A percentile compares a stretch with the other conserved stretches of the same genome.
phyloP scores from a whole-genome alignment of 2,113 vertebrate species.

The Misgurnus anguillicaudatus region DNA sequence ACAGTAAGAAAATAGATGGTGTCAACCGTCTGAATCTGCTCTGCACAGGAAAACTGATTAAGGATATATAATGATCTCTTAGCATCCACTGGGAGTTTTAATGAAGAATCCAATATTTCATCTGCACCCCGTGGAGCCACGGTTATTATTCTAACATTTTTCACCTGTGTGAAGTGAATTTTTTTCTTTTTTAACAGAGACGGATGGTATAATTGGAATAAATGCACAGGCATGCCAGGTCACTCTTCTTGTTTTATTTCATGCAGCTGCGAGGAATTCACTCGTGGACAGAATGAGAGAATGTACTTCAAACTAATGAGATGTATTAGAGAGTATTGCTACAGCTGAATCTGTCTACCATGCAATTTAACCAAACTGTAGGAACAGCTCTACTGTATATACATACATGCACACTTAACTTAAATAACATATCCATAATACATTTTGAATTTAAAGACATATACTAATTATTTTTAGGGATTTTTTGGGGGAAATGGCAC shows the following conservation, averaged over 20 bases:
- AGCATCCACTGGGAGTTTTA: conserved; percentile 42
- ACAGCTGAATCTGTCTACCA: conserved; percentile 11
- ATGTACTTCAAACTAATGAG: conserved; percentile 31
- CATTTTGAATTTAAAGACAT: too few species aligned
- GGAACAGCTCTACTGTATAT: not conserved
- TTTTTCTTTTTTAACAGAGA: conserved; percentile 36
- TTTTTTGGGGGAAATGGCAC: too few species aligned
- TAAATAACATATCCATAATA: not conserved
- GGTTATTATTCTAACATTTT: conserved; percentile 35
- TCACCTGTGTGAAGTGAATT: conserved; percentile 31
- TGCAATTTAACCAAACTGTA: not conserved
- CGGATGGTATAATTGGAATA: conserved; percentile 30
- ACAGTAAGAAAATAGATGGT: conserved; percentile 18
- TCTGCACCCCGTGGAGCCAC: conserved; percentile 17
- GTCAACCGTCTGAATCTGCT: conserved; percentile 30
- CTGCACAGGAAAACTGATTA: conserved; percentile 40
- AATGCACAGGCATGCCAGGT: conserved; percentile 28
- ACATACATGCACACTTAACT: not conserved
- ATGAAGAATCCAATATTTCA: conserved; percentile 40
- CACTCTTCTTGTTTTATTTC: conserved; percentile 21
- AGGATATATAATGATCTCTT: conserved; percentile 44
- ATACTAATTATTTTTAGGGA: too few species aligned
- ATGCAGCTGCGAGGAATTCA: conserved; percentile 6
- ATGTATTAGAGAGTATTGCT: not conserved
- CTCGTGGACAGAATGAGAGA: not conserved